Percentiles rank a stretch among this genome's conserved stretches.
phyloP scores from a whole-genome alignment of 2,888 invertebrate genomes.

The Drosophila helvetica region DNA sequence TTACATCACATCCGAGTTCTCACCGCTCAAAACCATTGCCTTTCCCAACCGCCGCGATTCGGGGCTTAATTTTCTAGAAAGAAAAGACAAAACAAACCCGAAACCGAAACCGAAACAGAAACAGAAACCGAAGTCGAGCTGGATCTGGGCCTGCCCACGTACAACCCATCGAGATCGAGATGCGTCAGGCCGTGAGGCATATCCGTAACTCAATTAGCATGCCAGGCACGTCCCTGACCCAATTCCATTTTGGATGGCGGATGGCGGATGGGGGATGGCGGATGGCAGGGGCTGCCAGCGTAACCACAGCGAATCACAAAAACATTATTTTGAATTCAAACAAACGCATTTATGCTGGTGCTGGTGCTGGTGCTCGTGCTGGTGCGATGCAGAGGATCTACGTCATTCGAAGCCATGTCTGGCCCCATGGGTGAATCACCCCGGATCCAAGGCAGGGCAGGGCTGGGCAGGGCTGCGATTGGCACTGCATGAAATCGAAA shows the following conservation, averaged over 20 bases:
- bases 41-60: constrained; percentile 29
- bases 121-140: constrained; percentile 13
- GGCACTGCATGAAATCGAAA: constrained; percentile 69
- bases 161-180: constrained; percentile 2
- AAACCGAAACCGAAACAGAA: constrained; percentile 7
- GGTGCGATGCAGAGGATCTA: constrained; percentile 39
- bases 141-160: constrained; percentile 34
- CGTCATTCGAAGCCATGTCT: constrained; percentile 49
- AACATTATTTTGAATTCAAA: constrained; percentile 15
- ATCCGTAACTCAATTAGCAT: constrained; percentile 67
- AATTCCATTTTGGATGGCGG: constrained; percentile 52
- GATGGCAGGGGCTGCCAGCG: neutral
- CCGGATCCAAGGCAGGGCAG: constrained; percentile 49
- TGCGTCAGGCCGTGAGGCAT: constrained; percentile 60
- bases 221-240: constrained; percentile 78
- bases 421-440: constrained; percentile 57
- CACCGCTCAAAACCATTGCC: constrained; percentile 43
- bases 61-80: constrained; percentile 42
- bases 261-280: constrained; percentile 11
- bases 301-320: constrained; percentile 42
- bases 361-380: constrained; percentile 1
- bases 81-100: constrained; percentile 19
- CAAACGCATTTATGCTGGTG: constrained; percentile 6
- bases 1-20: constrained; percentile 25
- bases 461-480: constrained; percentile 28